Base-by-base conservation (phyloP, 2,113 vertebrate species). In the Syrrhaptes paradoxus region DNA sequence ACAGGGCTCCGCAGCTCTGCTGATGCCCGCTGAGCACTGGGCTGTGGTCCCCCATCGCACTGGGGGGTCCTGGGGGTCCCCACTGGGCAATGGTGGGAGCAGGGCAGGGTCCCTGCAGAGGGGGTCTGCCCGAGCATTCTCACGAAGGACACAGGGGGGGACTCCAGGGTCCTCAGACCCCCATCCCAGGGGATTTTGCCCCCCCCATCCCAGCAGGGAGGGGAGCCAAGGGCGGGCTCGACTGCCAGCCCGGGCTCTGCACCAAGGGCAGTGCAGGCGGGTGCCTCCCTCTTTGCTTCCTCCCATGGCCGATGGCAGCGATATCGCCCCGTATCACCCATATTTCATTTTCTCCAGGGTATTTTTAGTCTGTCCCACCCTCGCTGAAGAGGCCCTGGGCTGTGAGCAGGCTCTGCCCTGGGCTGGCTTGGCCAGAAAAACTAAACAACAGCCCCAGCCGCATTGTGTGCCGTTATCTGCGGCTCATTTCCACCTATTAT, bases 401-500 rank as follows among this genome's bases (percentile, higher is more conserved):
- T 13, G 17, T 78, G 9, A 94, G 54, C 87, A 74, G 74, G 58
- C 84, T 86, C 89, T 95, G 74, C 83, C 73, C 94, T 36, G 63
- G 58, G 77, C 84, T 78, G 66, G 31, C 71, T 86, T 43, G 71
- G 78, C 88, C 41, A 9, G 70, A 88, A 93, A 93, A 95, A 55
- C 65, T 85, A 70, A 96, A 96, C 77, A 97, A 90, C 80, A 62
- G 79, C 63, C 77, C 85, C 75, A 86, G 71, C 41, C 17, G 3
- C 87, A 90, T 92, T 94, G 94, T 94, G 83, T 71, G 80, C 61
- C 89, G 88, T 97, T 97, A 97, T 97, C 97, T 96, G 61, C 3
- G 2, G 57, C 81, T 94, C 93, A 96, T 89, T 97, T 97, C 97
- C 97, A 97, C 96, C 96, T 96, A 97, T 97, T 97, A 97, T 97